A percentile compares a stretch with the other conserved stretches of the same genome.
Conservation (phyloP, 2,888 invertebrate genomes). For the Biston stratarius region DNA sequence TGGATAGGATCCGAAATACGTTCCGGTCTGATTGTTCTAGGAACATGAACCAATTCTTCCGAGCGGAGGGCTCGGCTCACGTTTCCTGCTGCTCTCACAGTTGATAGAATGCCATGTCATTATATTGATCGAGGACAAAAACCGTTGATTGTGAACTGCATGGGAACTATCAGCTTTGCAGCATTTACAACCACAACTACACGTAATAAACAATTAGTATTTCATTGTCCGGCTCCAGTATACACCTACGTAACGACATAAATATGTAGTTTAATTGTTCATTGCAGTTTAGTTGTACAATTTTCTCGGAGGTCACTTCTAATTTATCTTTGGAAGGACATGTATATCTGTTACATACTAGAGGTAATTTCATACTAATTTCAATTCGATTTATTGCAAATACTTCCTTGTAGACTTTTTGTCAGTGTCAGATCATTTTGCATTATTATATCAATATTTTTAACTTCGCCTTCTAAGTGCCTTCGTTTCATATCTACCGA, state of each 20-base stretch:
- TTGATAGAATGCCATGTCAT: constrained; percentile 77
- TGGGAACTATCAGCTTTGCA: constrained; percentile 68
- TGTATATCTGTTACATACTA: constrained; percentile 9
- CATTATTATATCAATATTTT: neutral
- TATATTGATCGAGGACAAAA: constrained; percentile 73
- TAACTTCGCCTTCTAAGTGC: neutral
- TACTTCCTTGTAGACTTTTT: constrained; percentile 12
- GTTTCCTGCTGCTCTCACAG: constrained; percentile 90
- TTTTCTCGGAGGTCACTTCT: constrained; percentile 15
- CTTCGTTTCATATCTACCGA: constrained; percentile 7
- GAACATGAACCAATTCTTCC: constrained; percentile 89
- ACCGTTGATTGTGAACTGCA: constrained; percentile 64
- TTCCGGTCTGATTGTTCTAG: constrained; percentile 87
- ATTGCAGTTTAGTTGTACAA: constrained; percentile 19
- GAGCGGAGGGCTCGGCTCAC: constrained; percentile 89
- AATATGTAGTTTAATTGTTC: constrained; percentile 26
- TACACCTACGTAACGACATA: neutral
- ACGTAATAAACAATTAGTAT: constrained; percentile 40
- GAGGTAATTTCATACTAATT: constrained; percentile 12
- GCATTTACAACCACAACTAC: constrained; percentile 46
- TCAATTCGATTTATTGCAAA: constrained; percentile 11
- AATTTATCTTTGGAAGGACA: constrained; percentile 23
- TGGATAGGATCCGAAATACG: constrained; percentile 65
- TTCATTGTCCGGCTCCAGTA: constrained; percentile 31
- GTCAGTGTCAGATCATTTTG: neutral